phyloP scores from a whole-genome alignment of 2,888 invertebrate genomes.

The Caenorhabditis sp. region DNA sequence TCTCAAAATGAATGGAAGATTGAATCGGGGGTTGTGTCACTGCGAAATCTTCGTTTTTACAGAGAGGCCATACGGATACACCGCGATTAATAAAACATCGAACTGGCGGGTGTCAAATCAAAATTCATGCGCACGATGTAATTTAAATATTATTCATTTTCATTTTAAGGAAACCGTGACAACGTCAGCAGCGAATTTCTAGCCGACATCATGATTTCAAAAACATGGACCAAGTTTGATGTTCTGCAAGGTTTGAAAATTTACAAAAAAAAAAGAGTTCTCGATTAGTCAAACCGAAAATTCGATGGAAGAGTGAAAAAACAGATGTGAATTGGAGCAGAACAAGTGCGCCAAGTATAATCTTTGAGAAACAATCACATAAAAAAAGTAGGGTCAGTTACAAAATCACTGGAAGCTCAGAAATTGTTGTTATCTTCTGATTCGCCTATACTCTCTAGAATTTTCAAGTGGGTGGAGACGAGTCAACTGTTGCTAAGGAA shows the following conservation, averaged over 20 bases:
- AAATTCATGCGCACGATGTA: conserved; percentile 50
- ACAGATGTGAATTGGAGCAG: not conserved
- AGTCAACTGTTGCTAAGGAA: too few species aligned
- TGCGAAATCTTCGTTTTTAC: not conserved
- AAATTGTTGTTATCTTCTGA: too few species aligned
- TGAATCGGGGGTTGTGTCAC: not conserved
- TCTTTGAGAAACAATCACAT: not conserved
- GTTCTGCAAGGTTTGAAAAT: conserved; percentile 60
- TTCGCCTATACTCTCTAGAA: too few species aligned
- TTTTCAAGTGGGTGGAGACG: too few species aligned
- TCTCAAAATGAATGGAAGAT: not conserved
- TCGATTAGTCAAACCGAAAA: too few species aligned
- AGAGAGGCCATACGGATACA: not conserved
- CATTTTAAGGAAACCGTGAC: conserved; percentile 38
- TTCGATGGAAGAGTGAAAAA: not conserved
- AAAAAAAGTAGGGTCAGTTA: too few species aligned
- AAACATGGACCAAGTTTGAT: conserved; percentile 38
- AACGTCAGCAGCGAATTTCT: conserved; percentile 44
- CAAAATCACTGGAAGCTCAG: too few species aligned
- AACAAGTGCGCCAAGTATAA: not conserved
- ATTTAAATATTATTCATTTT: conserved; percentile 54
- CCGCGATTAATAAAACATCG: conserved; percentile 55
- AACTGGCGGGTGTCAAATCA: conserved; percentile 24
- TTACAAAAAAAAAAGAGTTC: conserved; percentile 54
- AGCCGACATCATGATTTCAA: not conserved